Base-by-base conservation (phyloP, 2,888 invertebrate species). In the Trimorus sp. region DNA sequence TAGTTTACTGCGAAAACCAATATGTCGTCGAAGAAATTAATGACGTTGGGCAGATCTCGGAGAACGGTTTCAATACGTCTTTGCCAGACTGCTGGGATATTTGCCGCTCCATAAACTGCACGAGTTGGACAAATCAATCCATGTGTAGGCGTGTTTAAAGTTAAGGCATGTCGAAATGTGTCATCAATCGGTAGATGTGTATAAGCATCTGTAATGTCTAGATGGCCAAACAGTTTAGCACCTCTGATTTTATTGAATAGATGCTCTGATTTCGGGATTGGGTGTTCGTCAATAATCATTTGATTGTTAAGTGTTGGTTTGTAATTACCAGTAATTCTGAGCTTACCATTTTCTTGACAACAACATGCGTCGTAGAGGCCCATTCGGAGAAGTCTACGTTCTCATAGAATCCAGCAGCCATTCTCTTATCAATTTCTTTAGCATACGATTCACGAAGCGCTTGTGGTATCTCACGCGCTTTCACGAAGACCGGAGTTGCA, bases 201-300 rank as follows among this genome's bases (percentile, higher is more conserved):
- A 15, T 60, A 60, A 9, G 60, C 60, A 45, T 60, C 60, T 16
- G 60, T 60, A n/a, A 60, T 45, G 15, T 60, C 58, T 8, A 59
- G 15, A 36, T 59, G 58, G 40, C 58, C 7, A 15, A 59, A 59
- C 7, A 59, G 7, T 7, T 7, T 15, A 40, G 58, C 14, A 8
- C 58, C 40, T 40, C 40, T 37, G 37, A 36, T 56, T 37, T 37
- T 36, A 7, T 56, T 56, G 56, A 56, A 56, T 4, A 56, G 8
- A 45, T 76, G 56, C 6, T 75, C 76, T 1, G 40, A n/a, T 16
- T 59, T 76, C 0, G 76, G 66, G 38, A 76, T 75, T 1, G 66
- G 70, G 12, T 80, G 56, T n/a, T 80, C 80, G 37, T 76, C 80
- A 11, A 80, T 56, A 16, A 76, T 66, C 12, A 80, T 75, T 4